Conservation (phyloP, 2,113 vertebrate genomes). For the Prinia subflava region DNA sequence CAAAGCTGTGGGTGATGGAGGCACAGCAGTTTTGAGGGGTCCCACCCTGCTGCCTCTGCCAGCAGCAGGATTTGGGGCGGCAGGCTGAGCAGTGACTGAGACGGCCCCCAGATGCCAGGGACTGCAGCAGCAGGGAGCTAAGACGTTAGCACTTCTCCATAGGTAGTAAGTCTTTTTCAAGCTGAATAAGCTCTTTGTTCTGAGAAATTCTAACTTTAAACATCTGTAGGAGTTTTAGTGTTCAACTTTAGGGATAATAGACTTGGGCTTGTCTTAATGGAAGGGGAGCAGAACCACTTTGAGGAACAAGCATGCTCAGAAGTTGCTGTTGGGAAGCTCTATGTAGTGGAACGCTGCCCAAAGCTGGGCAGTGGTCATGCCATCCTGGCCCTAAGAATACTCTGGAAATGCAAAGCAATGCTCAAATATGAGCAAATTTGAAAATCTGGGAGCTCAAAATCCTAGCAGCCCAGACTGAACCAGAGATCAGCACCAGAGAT, state of each 20-base stretch:
- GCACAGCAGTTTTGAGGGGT: constrained; percentile 52
- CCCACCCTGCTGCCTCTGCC: constrained; percentile 1
- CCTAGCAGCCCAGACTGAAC: neutral
- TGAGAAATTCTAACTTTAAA: constrained; percentile 12
- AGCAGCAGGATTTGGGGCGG: constrained; percentile 13
- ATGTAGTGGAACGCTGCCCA: fast-evolving
- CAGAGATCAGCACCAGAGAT: neutral
- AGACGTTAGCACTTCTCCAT: neutral
- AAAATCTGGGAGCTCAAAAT: neutral
- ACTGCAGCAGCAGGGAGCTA: neutral
- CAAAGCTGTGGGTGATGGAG: constrained; percentile 51
- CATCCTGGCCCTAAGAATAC: neutral
- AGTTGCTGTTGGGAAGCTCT: neutral
- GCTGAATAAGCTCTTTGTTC: constrained; percentile 62
- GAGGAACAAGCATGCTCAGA: fast-evolving
- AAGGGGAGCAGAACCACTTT: neutral
- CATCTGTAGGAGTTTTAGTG: neutral
- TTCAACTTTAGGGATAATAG: neutral
- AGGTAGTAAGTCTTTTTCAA: neutral
- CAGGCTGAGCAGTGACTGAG: constrained; percentile 37
- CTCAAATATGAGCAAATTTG: neutral
- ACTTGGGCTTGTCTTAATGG: neutral
- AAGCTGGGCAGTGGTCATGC: neutral
- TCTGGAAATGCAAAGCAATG: neutral
- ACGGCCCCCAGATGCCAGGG: neutral